These are phyloP conservation scores for Zeugodacus cucurbitae DNA, from an alignment of 1,140 invertebrate genomes.

Conservation along the genomic window DNA sequence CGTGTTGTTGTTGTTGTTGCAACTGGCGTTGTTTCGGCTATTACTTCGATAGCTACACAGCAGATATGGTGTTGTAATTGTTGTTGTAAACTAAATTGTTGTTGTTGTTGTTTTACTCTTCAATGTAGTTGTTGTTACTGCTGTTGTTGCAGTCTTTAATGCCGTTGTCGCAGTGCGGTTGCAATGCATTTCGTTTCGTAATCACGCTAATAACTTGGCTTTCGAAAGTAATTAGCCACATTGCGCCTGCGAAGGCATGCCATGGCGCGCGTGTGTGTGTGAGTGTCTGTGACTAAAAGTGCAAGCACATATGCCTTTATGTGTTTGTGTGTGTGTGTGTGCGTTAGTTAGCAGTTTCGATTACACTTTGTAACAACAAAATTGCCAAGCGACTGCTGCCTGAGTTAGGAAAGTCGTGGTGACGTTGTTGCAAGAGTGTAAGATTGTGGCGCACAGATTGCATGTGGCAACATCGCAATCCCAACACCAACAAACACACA, in stretches of 20 bases:
- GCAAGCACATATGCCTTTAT: not conserved
- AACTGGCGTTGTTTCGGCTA: not conserved
- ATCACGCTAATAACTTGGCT: constrained; percentile 64
- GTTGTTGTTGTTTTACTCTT: not conserved
- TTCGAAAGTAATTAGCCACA: constrained; percentile 64
- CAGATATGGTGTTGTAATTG: not conserved
- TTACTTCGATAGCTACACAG: not conserved
- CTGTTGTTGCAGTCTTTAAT: not conserved
- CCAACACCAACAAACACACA: not conserved
- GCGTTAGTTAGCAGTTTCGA: not conserved
- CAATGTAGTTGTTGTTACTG: not conserved
- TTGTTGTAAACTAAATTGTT: not conserved
- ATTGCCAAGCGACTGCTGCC: not conserved
- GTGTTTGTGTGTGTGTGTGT: not conserved
- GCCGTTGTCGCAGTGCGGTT: constrained; percentile 23
- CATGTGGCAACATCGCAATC: not conserved
- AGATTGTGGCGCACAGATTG: constrained; percentile 3
- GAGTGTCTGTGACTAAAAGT: not conserved
- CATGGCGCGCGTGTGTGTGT: too few relatives aligned
- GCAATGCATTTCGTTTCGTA: constrained; percentile 59
- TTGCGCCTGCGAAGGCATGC: constrained; percentile 48
- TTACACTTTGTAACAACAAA: not conserved
- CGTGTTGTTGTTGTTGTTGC: not conserved
- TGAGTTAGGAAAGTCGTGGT: not conserved
- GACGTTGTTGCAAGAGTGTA: not conserved